phyloP scores from a whole-genome alignment of 2,113 vertebrate genomes.

The Etheostoma cragini region DNA sequence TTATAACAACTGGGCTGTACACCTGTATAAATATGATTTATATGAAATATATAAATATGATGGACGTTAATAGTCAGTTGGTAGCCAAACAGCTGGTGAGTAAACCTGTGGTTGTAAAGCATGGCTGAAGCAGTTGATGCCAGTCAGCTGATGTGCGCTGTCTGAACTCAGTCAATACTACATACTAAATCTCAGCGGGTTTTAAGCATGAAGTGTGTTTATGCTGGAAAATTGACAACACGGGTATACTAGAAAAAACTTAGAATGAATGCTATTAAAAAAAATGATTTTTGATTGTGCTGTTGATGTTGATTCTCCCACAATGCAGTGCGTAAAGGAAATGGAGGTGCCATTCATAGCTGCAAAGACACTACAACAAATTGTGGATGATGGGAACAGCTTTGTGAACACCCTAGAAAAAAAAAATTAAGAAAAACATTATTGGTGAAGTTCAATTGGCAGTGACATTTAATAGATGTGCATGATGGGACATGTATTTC shows the following conservation, averaged over 20 bases:
- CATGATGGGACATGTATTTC: too few species aligned
- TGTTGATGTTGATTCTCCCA: neutral
- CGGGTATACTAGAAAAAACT: neutral
- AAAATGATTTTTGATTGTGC: too few species aligned
- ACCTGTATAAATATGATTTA: too few species aligned
- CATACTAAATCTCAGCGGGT: neutral
- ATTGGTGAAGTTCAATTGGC: too few species aligned
- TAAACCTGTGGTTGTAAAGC: neutral
- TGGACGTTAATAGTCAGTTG: too few species aligned
- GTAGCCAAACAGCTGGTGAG: too few species aligned
- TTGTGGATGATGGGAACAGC: neutral
- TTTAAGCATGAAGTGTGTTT: neutral
- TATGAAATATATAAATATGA: too few species aligned
- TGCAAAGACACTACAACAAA: neutral
- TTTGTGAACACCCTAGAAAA: too few species aligned
- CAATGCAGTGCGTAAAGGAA: neutral
- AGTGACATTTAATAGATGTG: too few species aligned
- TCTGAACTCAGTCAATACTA: neutral
- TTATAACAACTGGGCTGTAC: neutral
- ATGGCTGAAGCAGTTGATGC: neutral
- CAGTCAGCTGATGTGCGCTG: neutral
- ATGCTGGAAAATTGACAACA: neutral
- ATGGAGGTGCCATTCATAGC: neutral
- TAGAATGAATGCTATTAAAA: neutral
- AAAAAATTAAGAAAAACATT: too few species aligned